Percentiles rank a stretch among this genome's conserved stretches.
These are phyloP conservation scores for Caenorhabditis afra DNA, from an alignment of 2,888 invertebrate species.

Conservation along the genomic window DNA sequence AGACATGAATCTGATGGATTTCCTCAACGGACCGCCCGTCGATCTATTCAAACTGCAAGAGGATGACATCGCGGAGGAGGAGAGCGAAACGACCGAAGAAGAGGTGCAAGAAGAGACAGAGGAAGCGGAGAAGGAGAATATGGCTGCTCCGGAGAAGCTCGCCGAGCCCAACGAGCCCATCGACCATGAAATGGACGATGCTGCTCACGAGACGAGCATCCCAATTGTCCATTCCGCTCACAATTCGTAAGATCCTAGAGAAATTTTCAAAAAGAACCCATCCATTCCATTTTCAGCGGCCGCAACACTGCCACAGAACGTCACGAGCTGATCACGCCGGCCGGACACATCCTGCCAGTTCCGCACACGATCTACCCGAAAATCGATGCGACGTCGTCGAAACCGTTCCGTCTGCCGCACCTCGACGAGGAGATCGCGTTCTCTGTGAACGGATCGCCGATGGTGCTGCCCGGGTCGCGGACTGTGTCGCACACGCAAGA, in stretches of 20 bases:
- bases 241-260: slow-evolving; percentile 28
- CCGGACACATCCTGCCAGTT: slow-evolving; percentile 28
- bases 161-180: background rate
- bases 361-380: slow-evolving; percentile 26
- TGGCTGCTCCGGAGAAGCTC: background rate
- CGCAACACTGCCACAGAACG: slow-evolving; percentile 38
- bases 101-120: background rate
- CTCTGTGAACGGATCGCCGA: slow-evolving; percentile 44
- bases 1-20: slow-evolving; percentile 16
- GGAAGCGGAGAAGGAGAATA: background rate
- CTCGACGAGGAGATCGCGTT: slow-evolving; percentile 33
- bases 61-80: background rate
- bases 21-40: slow-evolving; percentile 12
- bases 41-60: slow-evolving; percentile 6
- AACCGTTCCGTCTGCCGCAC: slow-evolving; percentile 25
- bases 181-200: slow-evolving; percentile 25
- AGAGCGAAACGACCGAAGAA: background rate
- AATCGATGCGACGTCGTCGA: background rate
- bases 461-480: slow-evolving; percentile 4
- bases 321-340: slow-evolving; percentile 32
- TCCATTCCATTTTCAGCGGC: slow-evolving; percentile 20
- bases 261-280: background rate
- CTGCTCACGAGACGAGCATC: slow-evolving; percentile 50
- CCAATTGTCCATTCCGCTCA: slow-evolving; percentile 34
- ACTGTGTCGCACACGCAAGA: background rate